A percentile compares a stretch with the other conserved stretches of the same genome.
Conservation (phyloP, 2,113 vertebrate species). For the Microtus richardsoni region DNA sequence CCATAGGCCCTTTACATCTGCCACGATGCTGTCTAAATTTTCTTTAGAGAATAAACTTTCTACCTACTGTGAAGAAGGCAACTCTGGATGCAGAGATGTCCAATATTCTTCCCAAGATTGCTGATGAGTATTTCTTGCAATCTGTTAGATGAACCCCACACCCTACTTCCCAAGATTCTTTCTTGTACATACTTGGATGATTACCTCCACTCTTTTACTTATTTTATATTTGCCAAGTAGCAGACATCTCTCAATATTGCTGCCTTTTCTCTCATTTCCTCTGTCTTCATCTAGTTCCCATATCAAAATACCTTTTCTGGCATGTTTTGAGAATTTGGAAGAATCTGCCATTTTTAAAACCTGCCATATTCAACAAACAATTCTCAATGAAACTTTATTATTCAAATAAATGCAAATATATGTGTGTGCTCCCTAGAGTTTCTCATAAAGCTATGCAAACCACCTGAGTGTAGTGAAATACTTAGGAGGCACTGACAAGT, state of each 20-base stretch:
- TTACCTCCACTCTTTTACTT: not conserved
- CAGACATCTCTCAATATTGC: not conserved
- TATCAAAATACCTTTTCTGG: not conserved
- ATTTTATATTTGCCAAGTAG: not conserved
- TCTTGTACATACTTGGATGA: not conserved
- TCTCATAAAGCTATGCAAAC: not conserved
- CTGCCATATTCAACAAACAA: not conserved
- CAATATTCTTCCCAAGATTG: not conserved
- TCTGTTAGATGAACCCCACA: not conserved
- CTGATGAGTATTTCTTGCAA: not conserved
- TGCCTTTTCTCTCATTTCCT: not conserved
- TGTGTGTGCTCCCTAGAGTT: not conserved
- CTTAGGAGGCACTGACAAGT: not conserved
- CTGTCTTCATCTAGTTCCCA: not conserved
- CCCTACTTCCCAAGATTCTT: not conserved
- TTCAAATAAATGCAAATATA: not conserved
- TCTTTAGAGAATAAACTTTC: not conserved
- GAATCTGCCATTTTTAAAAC: constrained; percentile 9
- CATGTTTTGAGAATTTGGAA: constrained; percentile 5
- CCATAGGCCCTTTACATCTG: not conserved
- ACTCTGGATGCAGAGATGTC: not conserved
- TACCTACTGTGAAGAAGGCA: not conserved
- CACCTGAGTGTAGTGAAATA: not conserved
- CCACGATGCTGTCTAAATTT: not conserved
- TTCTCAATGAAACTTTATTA: constrained; percentile 5